phyloP scores from a whole-genome alignment of 2,113 vertebrate genomes.

The Atractosteus spatula region DNA sequence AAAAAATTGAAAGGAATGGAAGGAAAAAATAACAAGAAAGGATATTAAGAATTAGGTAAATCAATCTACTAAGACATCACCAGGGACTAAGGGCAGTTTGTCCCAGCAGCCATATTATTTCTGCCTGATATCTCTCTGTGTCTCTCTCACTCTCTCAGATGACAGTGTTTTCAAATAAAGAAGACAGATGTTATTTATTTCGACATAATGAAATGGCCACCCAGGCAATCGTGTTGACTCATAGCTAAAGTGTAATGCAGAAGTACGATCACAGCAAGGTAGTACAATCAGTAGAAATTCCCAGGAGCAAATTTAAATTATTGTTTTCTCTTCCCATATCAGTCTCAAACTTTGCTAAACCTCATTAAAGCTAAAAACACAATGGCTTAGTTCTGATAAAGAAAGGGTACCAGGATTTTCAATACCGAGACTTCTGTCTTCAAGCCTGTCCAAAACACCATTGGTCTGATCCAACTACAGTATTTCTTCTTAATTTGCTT shows the following conservation, averaged over 20 bases:
- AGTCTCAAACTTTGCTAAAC: background rate
- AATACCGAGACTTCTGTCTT: conserved; percentile 6
- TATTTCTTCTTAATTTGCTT: too few species aligned
- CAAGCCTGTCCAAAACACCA: conserved; percentile 5
- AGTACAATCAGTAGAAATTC: too few species aligned
- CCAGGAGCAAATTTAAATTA: background rate
- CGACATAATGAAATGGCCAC: conserved; percentile 1
- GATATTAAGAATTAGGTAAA: conserved; percentile 27
- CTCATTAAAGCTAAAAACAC: background rate
- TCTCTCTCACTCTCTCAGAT: conserved; percentile 16
- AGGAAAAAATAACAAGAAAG: background rate
- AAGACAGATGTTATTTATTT: conserved; percentile 25
- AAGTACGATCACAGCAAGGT: conserved; percentile 8
- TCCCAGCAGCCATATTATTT: conserved; percentile 2
- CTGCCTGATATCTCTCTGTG: background rate
- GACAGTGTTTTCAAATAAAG: conserved; percentile 22
- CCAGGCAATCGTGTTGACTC: conserved; percentile 3
- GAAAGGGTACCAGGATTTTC: background rate
- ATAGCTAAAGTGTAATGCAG: conserved; percentile 12
- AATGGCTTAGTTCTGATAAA: background rate
- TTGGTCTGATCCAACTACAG: conserved; percentile 5
- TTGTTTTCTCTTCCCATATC: background rate
- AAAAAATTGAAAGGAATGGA: background rate
- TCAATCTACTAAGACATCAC: conserved; percentile 29
- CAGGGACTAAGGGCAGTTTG: conserved; percentile 6